phyloP scores from a whole-genome alignment of 2,113 vertebrate species.

The Dipodomys spectabilis region DNA sequence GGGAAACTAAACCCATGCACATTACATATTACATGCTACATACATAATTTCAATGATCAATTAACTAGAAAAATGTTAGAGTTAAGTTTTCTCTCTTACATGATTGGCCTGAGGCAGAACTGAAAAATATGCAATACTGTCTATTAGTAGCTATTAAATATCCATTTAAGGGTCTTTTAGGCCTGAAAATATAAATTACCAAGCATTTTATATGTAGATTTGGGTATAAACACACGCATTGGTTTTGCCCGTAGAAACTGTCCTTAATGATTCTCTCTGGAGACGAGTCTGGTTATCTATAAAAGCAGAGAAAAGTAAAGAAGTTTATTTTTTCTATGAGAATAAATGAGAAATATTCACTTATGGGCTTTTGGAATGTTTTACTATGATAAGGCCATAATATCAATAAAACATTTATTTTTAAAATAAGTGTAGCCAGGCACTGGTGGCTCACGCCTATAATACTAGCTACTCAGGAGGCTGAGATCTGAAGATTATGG shows the following conservation, averaged over 20 bases:
- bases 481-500: too few relatives aligned
- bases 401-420: background rate
- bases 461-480: too few relatives aligned
- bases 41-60: background rate
- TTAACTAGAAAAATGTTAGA: background rate
- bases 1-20: background rate
- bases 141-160: background rate
- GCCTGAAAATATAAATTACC: background rate
- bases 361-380: background rate
- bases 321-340: background rate
- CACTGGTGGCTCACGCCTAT: background rate
- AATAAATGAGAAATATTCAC: background rate
- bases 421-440: background rate
- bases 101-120: background rate
- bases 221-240: background rate
- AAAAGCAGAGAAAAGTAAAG: background rate
- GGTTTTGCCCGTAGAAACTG: background rate
- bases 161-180: background rate
- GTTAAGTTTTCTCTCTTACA: background rate
- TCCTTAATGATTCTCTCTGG: background rate
- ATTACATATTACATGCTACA: background rate
- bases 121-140: background rate
- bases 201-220: background rate
- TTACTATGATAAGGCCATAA: conserved; percentile 19
- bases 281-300: background rate